phyloP scores from a whole-genome alignment of 2,888 invertebrate genomes.

The Tetanocera ferruginea region DNA sequence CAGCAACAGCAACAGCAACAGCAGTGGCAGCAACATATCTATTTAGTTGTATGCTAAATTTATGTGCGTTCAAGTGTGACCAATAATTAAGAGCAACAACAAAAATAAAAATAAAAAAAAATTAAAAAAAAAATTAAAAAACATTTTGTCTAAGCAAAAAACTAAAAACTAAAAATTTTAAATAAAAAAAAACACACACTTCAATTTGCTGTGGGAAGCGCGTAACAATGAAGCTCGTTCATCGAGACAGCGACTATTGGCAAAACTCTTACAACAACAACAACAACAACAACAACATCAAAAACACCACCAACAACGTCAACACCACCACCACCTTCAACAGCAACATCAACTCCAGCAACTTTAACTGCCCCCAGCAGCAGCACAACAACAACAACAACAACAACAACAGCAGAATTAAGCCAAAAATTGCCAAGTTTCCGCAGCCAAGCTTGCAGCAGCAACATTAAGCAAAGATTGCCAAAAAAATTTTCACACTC shows the following conservation, averaged over 20 bases:
- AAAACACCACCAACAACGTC: neutral
- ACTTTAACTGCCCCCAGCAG: neutral
- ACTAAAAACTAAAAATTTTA: neutral
- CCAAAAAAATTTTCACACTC: neutral
- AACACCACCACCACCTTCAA: neutral
- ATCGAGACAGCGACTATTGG: conserved; percentile 58
- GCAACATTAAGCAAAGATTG: conserved; percentile 31
- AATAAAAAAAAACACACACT: neutral
- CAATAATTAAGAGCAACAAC: conserved; percentile 40
- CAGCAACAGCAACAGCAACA: conserved; percentile 37
- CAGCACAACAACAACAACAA: neutral
- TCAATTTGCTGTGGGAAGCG: conserved; percentile 44
- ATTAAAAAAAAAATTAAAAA: neutral
- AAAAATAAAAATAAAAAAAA: conserved; percentile 27
- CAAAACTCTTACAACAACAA: conserved; percentile 35
- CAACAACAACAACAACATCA: neutral
- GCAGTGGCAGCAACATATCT: conserved; percentile 43
- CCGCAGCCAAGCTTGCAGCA: conserved; percentile 23
- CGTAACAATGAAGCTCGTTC: conserved; percentile 65
- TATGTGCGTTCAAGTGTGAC: conserved; percentile 41
- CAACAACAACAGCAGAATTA: neutral
- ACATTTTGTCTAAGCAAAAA: neutral
- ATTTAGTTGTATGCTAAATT: conserved; percentile 48
- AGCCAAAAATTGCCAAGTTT: conserved; percentile 27
- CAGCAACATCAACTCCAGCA: neutral